These are phyloP conservation scores for Cybosia mesomella DNA, from an alignment of 2,888 invertebrate genomes.

Conservation along the genomic window DNA sequence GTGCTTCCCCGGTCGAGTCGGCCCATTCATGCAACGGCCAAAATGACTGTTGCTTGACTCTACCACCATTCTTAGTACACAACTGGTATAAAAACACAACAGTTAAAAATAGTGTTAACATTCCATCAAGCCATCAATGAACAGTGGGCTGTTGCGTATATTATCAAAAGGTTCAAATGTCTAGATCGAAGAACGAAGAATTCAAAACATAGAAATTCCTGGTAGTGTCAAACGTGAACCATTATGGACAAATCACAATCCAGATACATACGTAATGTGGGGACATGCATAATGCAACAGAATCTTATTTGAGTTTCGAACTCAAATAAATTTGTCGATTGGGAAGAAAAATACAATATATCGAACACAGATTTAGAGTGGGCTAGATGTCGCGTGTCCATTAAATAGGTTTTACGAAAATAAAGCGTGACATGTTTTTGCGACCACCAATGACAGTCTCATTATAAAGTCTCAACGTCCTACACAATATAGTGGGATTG, in stretches of 20 bases:
- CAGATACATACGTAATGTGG: constrained; percentile 43
- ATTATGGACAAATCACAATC: constrained; percentile 39
- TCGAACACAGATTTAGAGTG: not conserved
- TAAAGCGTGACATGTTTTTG: not conserved
- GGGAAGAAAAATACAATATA: not conserved
- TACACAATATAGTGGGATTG: too few relatives aligned
- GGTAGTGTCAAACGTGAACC: constrained; percentile 41
- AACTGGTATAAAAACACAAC: not conserved
- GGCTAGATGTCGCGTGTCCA: not conserved
- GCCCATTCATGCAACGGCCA: too few relatives aligned
- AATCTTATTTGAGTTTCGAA: constrained; percentile 33
- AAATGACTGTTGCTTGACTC: too few relatives aligned
- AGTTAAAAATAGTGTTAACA: not conserved
- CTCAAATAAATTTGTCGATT: constrained; percentile 33
- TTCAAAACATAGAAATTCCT: constrained; percentile 40
- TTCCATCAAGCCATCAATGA: not conserved
- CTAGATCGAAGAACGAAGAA: constrained; percentile 43
- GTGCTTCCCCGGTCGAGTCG: too few relatives aligned
- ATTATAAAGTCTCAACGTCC: too few relatives aligned
- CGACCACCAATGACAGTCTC: not conserved
- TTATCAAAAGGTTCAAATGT: constrained; percentile 50
- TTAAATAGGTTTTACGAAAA: not conserved
- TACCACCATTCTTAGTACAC: too few relatives aligned
- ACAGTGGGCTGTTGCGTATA: constrained; percentile 21
- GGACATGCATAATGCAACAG: constrained; percentile 45